phyloP scores from a whole-genome alignment of 2,888 invertebrate genomes.

The Ectropis crepuscularia region DNA sequence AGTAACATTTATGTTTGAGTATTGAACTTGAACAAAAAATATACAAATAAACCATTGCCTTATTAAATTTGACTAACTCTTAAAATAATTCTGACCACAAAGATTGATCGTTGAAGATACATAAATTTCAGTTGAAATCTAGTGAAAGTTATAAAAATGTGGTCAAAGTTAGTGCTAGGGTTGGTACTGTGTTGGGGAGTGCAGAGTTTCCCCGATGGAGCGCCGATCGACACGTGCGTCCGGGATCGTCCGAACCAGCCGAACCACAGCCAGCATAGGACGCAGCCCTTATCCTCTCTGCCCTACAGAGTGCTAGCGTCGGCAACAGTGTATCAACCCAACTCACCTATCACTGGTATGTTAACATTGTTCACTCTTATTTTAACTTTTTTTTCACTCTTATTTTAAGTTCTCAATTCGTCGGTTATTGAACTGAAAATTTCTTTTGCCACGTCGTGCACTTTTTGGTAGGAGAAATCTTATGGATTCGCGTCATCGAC shows the following conservation, averaged over 20 bases:
- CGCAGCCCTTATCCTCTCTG: constrained; percentile 86
- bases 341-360: constrained; percentile 88
- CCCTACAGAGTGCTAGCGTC: constrained; percentile 89
- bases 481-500: no score
- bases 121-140: background rate
- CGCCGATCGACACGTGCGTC: constrained; percentile 92
- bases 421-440: no score
- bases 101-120: no score
- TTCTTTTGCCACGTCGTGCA: no score
- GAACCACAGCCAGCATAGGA: constrained; percentile 89
- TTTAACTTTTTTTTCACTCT: no score
- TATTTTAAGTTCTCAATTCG: no score
- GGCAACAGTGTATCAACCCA: constrained; percentile 87
- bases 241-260: constrained; percentile 90
- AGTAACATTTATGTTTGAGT: background rate
- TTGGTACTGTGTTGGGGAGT: constrained; percentile 66
- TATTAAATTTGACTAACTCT: no score
- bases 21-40: no score
- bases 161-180: constrained; percentile 60
- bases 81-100: no score
- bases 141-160: constrained; percentile 47
- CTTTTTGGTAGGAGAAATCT: no score
- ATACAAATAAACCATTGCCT: no score
- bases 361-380: no score
- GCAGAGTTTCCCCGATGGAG: constrained; percentile 90